Evolutionary conservation across 2,797 vertebrate species (phyloP), one percentile per base, ranked within the genome.

Genomic region (Tenualosa thibaudeaui): DNA sequence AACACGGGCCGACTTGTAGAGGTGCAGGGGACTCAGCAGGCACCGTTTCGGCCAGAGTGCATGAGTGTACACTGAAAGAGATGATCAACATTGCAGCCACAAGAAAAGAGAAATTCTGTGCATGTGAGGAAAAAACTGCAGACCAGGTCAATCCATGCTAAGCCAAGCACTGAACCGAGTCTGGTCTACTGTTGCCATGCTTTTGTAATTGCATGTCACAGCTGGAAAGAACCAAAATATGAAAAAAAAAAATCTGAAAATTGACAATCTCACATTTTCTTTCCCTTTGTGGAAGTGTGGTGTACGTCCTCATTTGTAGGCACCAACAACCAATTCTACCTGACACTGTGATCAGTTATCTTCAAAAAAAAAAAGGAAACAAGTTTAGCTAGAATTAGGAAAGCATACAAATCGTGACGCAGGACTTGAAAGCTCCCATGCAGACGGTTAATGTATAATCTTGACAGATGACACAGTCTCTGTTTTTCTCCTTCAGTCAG

Each of bases 1-100:
- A 84, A 85, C 83, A 87, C 81, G 78, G 87, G 81, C 37, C 53
- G 51, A 31, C 8, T 7, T 31, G 65, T 31, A 40, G 65, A 65
- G 31, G n/a, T 40, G 22, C 65, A 81, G 83, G 82, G 26, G 78
- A 46, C 40, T 22, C 40, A 9, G 7, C 46, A 4, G 3, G 68
- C 71, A 7, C 71, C 40, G 31, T 19, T 10, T 19, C 5, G 37
- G 71, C 71, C 40, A 46, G 43, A 5, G 26, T 37, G 65, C 8
- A 19, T 78, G 71, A 37, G 19, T 71, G 31, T 40, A 12, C 15
- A 40, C 31, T 43, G 51, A 26, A 78, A 19, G 15, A 75, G 31
- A 46, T 22, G 37, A 22, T 40, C 5, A 37, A 43, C 40, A 43
- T 22, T 9, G 6, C 7, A 78, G 40, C 71, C 71, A 22, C 71